Percentiles rank a stretch among this genome's conserved stretches.
Conservation (phyloP, 2,113 vertebrate species). For the Periophthalmus modestus region DNA sequence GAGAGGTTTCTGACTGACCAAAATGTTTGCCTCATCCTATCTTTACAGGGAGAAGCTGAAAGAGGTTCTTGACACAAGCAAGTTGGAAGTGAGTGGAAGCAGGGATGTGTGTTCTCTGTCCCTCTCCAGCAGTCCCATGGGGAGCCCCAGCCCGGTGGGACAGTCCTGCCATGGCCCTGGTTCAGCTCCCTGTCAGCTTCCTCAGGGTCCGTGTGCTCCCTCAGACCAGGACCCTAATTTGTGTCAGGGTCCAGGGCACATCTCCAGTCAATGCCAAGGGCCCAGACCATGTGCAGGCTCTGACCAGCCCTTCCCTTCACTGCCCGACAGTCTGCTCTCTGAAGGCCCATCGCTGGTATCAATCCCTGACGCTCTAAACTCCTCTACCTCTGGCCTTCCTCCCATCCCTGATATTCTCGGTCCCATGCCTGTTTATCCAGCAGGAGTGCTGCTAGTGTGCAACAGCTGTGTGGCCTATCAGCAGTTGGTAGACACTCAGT, state of each 20-base stretch:
- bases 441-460: constrained; percentile 92
- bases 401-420: constrained; percentile 80
- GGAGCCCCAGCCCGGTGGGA: constrained; percentile 44
- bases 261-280: constrained; percentile 52
- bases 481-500: constrained; percentile 86
- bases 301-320: constrained; percentile 63
- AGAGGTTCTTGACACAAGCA: constrained; percentile 85
- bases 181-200: constrained; percentile 61
- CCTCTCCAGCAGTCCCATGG: constrained; percentile 70
- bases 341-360: constrained; percentile 70
- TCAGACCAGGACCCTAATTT: constrained; percentile 41
- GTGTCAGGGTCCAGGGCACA: constrained; percentile 54
- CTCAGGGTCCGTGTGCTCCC: constrained; percentile 44
- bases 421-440: constrained; percentile 85
- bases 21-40: not conserved
- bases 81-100: constrained; percentile 71
- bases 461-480: constrained; percentile 94
- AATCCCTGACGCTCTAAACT: constrained; percentile 69
- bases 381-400: constrained; percentile 69
- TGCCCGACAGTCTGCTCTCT: constrained; percentile 65
- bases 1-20: not conserved
- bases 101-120: constrained; percentile 75
- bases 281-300: constrained; percentile 48
- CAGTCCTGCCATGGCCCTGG: constrained; percentile 58
- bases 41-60: constrained; percentile 87